Evolutionary conservation across 2,888 invertebrate species (phyloP).

Genomic region (Fabriciana adippe): DNA sequence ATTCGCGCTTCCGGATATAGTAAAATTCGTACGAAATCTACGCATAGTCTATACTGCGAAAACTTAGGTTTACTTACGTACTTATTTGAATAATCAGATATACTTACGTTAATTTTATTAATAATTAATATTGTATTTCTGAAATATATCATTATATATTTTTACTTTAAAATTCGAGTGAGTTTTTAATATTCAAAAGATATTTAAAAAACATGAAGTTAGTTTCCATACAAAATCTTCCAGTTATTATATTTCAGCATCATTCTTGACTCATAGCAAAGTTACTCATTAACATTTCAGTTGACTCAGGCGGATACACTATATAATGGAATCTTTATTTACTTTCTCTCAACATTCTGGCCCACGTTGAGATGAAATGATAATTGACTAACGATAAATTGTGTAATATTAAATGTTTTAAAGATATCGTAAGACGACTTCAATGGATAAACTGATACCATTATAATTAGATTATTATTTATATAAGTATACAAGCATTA

Average conservation of each 20-base stretch:
- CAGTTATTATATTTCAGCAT: slow-evolving; percentile 50
- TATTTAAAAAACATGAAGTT: background rate
- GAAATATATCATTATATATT: background rate
- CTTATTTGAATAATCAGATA: too few relatives aligned
- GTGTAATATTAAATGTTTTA: too few relatives aligned
- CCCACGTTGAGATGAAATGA: background rate
- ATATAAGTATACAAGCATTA: too few relatives aligned
- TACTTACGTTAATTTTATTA: too few relatives aligned
- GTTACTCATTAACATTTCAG: slow-evolving; percentile 67
- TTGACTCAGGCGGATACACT: slow-evolving; percentile 56
- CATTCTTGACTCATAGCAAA: slow-evolving; percentile 56
- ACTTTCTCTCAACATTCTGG: slow-evolving; percentile 25
- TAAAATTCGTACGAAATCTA: background rate
- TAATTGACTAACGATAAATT: too few relatives aligned
- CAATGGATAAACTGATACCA: too few relatives aligned
- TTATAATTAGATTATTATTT: too few relatives aligned
- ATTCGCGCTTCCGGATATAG: slow-evolving; percentile 7
- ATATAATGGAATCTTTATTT: slow-evolving; percentile 28
- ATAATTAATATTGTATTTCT: too few relatives aligned
- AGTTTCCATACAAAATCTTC: slow-evolving; percentile 50
- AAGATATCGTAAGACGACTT: too few relatives aligned
- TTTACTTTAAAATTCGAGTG: background rate
- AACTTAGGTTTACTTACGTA: background rate
- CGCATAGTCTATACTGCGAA: background rate
- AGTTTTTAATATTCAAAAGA: background rate